phyloP scores from a whole-genome alignment of 2,113 vertebrate genomes.

The Bagarius yarrelli region DNA sequence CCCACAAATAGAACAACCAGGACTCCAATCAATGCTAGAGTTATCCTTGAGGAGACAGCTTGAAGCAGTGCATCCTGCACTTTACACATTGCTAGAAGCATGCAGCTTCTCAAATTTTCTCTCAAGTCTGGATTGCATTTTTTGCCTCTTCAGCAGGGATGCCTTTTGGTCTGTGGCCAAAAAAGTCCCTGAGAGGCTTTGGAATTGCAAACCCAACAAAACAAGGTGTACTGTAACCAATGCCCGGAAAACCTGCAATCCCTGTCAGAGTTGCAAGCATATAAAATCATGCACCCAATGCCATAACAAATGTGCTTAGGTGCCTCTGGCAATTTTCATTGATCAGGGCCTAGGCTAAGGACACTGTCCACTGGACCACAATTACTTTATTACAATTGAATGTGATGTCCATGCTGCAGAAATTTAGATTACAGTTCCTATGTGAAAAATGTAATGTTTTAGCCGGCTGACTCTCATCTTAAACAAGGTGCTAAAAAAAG shows the following conservation, averaged over 20 bases:
- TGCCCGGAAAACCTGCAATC: not conserved
- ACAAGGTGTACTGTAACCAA: not conserved
- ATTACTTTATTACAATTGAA: not conserved
- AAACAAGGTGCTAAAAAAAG: not conserved
- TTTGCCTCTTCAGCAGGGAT: not conserved
- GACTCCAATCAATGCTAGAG: not conserved
- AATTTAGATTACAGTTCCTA: too few species aligned
- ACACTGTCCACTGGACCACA: not conserved
- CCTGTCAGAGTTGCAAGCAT: not conserved
- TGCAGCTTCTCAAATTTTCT: not conserved
- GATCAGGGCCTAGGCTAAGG: not conserved
- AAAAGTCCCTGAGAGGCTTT: not conserved
- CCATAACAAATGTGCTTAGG: not conserved
- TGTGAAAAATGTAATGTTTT: not conserved
- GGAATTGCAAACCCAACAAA: not conserved
- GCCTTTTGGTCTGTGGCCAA: not conserved
- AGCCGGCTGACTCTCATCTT: not conserved
- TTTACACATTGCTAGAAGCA: too few species aligned
- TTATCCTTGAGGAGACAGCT: not conserved
- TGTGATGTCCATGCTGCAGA: not conserved
- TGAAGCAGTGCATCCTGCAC: too few species aligned
- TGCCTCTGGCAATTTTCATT: not conserved
- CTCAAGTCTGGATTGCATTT: not conserved
- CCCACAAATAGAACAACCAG: not conserved
- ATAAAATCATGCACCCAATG: not conserved